Conservation (phyloP, 2,888 invertebrate species). For the Dicyrtomina minuta region DNA sequence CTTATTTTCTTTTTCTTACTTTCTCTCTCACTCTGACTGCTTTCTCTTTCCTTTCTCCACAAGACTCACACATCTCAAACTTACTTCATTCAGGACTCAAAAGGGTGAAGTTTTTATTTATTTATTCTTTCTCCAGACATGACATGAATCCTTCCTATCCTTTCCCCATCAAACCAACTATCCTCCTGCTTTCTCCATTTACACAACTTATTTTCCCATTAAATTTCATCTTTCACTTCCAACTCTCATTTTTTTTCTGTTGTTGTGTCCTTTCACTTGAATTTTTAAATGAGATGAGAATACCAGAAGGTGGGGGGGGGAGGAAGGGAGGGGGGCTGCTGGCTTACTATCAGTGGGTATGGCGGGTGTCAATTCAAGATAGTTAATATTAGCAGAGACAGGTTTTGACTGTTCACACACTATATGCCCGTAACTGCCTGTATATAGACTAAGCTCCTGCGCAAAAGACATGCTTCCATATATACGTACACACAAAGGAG, state of each 20-base stretch:
- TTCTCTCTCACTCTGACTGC: background rate
- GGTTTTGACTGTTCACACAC: too few relatives aligned
- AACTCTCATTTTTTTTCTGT: slow-evolving; percentile 3
- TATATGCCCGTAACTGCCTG: too few relatives aligned
- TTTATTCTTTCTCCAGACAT: slow-evolving; percentile 17
- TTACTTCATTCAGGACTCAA: background rate
- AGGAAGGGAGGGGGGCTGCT: background rate
- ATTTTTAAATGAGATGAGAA: background rate
- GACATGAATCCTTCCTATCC: background rate
- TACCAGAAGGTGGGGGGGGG: background rate
- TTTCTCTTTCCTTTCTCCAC: background rate
- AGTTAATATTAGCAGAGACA: too few relatives aligned
- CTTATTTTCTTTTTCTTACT: background rate
- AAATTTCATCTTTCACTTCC: background rate
- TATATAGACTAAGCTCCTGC: too few relatives aligned
- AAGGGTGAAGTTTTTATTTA: slow-evolving; percentile 7
- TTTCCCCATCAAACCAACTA: background rate
- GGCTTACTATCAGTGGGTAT: too few relatives aligned
- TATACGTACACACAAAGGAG: too few relatives aligned
- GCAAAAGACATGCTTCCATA: too few relatives aligned
- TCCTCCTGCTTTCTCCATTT: background rate
- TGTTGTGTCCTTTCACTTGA: background rate
- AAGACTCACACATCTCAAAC: background rate
- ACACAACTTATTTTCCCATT: background rate
- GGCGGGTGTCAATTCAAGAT: too few relatives aligned